Evolutionary conservation across 2,888 invertebrate genomes (phyloP).

Genomic region (Thera obeliscata): DNA sequence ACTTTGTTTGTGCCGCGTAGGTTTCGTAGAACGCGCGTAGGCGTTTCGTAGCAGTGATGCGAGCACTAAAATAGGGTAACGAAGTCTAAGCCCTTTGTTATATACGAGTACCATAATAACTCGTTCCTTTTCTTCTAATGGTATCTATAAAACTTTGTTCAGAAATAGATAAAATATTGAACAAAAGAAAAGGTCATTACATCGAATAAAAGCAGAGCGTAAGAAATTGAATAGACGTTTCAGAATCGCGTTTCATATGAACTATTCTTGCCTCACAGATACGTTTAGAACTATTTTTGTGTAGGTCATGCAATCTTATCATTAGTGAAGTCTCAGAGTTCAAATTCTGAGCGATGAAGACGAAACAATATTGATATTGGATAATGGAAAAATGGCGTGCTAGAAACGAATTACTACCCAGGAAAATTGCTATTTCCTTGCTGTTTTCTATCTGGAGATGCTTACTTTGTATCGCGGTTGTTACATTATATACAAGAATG

Average conservation of each 20-base stretch:
- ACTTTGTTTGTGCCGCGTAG: conserved; percentile 55
- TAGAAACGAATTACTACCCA: conserved; percentile 69
- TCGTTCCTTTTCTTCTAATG: conserved; percentile 2
- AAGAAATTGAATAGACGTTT: conserved; percentile 30
- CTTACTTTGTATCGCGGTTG: conserved; percentile 56
- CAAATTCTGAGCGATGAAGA: conserved; percentile 75
- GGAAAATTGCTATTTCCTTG: conserved; percentile 77
- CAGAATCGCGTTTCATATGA: conserved; percentile 30
- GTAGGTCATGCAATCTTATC: conserved; percentile 73
- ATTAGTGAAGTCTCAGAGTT: conserved; percentile 71
- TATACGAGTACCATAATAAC: background rate
- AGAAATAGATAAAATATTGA: conserved; percentile 5
- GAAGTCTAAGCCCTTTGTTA: background rate
- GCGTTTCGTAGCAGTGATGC: conserved; percentile 20
- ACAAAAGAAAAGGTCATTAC: conserved; percentile 19
- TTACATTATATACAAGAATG: conserved; percentile 44
- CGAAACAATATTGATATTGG: conserved; percentile 82
- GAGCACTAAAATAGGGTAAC: conserved; percentile 4
- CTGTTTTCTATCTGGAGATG: conserved; percentile 67
- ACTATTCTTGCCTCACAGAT: conserved; percentile 32
- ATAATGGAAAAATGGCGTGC: conserved; percentile 82
- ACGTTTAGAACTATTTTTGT: conserved; percentile 39
- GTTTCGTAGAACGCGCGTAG: conserved; percentile 23
- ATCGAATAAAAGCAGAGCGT: conserved; percentile 19
- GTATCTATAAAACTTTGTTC: background rate